These are phyloP conservation scores for Rhynchonema sp. DNA, from an alignment of 2,888 invertebrate genomes.

Conservation along the genomic window DNA sequence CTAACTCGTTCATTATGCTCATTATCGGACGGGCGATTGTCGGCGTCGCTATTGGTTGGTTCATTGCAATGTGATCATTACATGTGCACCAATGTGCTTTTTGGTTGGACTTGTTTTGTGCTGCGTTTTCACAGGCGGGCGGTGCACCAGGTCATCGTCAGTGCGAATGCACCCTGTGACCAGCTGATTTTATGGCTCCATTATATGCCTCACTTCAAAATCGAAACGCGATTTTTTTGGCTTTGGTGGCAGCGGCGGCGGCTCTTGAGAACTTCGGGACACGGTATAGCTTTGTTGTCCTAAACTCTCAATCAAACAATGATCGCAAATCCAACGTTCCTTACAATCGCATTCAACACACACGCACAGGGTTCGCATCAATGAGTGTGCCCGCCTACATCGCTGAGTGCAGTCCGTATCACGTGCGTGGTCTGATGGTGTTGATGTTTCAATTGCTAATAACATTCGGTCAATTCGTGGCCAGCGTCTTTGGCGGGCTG, in stretches of 20 bases:
- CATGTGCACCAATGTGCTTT: background rate
- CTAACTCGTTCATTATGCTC: constrained; percentile 27
- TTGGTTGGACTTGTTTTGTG: background rate
- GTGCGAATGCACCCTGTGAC: too few relatives aligned
- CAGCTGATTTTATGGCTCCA: too few relatives aligned
- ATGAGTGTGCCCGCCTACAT: constrained; percentile 41
- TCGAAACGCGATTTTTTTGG: too few relatives aligned
- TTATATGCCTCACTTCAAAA: too few relatives aligned
- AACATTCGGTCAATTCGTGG: constrained; percentile 36
- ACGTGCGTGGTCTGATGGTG: constrained; percentile 33
- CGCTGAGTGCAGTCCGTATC: constrained; percentile 34
- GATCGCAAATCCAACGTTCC: background rate
- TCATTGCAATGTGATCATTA: too few relatives aligned
- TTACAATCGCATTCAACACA: background rate
- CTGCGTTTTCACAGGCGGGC: background rate
- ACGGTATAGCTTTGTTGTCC: too few relatives aligned
- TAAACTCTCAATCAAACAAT: background rate
- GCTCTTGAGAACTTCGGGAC: too few relatives aligned
- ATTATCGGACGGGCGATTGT: constrained; percentile 33
- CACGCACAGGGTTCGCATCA: constrained; percentile 32
- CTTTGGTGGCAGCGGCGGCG: too few relatives aligned
- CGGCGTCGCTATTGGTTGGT: constrained; percentile 36
- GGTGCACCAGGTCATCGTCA: too few relatives aligned
- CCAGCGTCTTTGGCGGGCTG: constrained; percentile 32
- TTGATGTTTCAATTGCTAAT: constrained; percentile 35